Percentiles rank a stretch among this genome's conserved stretches.
Conservation (phyloP, 2,888 invertebrate species). For the Netelia virgata region DNA sequence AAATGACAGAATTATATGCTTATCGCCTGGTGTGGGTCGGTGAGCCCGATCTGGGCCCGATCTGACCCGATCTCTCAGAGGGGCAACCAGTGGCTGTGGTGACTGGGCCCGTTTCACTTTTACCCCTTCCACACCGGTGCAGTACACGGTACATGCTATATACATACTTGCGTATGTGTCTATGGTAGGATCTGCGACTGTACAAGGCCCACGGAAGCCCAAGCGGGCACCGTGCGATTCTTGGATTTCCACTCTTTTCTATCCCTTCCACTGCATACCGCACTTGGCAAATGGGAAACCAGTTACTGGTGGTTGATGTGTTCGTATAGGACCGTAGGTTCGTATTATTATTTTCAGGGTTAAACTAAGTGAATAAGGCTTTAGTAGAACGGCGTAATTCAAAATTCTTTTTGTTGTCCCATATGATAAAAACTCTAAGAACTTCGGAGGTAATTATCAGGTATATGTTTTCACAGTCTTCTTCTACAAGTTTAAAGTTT, state of each 20-base stretch:
- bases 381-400: too few species aligned
- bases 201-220: constrained; percentile 42
- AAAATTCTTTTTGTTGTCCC: too few species aligned
- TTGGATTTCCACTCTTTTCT: constrained; percentile 36
- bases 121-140: constrained; percentile 44
- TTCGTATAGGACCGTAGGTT: not conserved
- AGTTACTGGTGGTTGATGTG: not conserved
- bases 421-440: too few species aligned
- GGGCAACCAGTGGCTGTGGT: constrained; percentile 60
- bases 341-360: too few species aligned
- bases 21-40: constrained; percentile 67
- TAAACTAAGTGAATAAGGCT: too few species aligned
- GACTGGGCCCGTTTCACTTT: constrained; percentile 53
- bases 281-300: constrained; percentile 11
- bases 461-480: too few species aligned
- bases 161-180: constrained; percentile 2
- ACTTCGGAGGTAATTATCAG: too few species aligned
- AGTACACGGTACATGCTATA: constrained; percentile 11
- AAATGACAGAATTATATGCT: constrained; percentile 67
- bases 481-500: too few species aligned
- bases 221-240: constrained; percentile 44
- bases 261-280: not conserved
- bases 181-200: constrained; percentile 1
- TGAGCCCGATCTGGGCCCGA: constrained; percentile 70
- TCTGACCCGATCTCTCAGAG: constrained; percentile 69